Conservation (phyloP, 2,888 invertebrate species). For the Leucoptera coffeella region DNA sequence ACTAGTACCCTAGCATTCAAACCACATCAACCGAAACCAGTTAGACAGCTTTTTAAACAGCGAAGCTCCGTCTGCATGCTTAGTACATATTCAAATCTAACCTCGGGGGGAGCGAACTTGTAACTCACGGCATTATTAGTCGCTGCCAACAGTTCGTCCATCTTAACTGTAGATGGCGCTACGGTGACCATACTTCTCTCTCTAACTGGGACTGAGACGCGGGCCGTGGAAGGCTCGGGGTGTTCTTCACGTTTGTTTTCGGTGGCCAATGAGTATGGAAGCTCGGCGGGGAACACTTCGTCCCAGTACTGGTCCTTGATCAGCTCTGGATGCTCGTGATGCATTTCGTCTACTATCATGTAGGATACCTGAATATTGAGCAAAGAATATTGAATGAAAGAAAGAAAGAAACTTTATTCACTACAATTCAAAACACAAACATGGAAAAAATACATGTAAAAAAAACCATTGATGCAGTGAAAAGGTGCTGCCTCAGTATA, state of each 20-base stretch:
- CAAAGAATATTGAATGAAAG: no score
- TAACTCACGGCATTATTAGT: conserved; percentile 56
- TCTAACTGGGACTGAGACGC: conserved; percentile 67
- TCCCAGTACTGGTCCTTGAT: conserved; percentile 91
- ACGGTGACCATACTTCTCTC: conserved; percentile 59
- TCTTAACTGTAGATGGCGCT: conserved; percentile 62
- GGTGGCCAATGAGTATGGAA: conserved; percentile 83
- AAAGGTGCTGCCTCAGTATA: no score
- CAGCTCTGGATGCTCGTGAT: conserved; percentile 84
- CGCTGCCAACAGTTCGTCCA: conserved; percentile 66
- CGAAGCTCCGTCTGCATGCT: conserved; percentile 39
- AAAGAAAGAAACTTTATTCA: no score
- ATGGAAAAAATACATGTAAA: no score
- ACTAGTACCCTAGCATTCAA: no score
- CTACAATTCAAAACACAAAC: no score
- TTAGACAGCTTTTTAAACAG: no score
- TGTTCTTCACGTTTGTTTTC: conserved; percentile 77
- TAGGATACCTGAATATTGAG: conserved; percentile 85
- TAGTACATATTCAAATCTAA: conserved; percentile 29
- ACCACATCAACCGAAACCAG: no score
- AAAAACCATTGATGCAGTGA: no score
- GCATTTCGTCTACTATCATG: conserved; percentile 91
- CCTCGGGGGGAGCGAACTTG: conserved; percentile 59
- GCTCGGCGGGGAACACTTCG: conserved; percentile 74
- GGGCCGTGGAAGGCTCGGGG: conserved; percentile 82